These are phyloP conservation scores for Spheniscus humboldti DNA, from an alignment of 2,797 vertebrate genomes.

Conservation along the genomic window DNA sequence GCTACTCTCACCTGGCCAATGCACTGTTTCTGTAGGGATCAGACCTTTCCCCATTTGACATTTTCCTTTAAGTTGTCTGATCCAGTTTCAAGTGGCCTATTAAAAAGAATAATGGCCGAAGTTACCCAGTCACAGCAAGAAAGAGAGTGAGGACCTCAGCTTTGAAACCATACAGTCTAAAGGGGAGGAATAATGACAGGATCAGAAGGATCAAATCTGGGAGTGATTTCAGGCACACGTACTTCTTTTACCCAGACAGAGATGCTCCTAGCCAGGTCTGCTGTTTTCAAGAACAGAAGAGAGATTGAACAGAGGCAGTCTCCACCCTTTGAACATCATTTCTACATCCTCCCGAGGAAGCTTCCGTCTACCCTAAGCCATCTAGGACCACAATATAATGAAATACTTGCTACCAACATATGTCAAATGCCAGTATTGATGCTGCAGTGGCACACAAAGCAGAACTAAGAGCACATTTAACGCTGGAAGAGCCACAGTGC, in stretches of 20 bases:
- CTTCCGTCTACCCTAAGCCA: neutral
- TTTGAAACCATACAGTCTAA: neutral
- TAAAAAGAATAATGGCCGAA: neutral
- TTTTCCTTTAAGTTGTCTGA: neutral
- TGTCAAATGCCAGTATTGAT: neutral
- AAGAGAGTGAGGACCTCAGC: neutral
- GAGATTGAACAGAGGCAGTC: neutral
- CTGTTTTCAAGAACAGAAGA: neutral
- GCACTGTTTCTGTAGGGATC: neutral
- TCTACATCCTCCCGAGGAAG: neutral
- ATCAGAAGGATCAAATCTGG: neutral
- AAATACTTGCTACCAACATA: neutral
- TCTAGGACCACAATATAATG: neutral
- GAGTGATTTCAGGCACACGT: neutral
- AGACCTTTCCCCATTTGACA: neutral
- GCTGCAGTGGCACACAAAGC: neutral
- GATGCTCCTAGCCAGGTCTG: neutral
- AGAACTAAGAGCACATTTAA: neutral
- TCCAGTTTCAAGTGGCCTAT: neutral
- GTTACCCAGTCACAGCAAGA: neutral
- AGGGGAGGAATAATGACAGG: neutral
- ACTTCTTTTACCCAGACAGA: neutral
- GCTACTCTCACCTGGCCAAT: neutral
- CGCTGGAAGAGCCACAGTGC: neutral
- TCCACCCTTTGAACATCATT: neutral